A percentile compares a stretch with the other conserved stretches of the same genome.
phyloP scores from a whole-genome alignment of 2,888 invertebrate genomes.

The Calephelis perditalis region DNA sequence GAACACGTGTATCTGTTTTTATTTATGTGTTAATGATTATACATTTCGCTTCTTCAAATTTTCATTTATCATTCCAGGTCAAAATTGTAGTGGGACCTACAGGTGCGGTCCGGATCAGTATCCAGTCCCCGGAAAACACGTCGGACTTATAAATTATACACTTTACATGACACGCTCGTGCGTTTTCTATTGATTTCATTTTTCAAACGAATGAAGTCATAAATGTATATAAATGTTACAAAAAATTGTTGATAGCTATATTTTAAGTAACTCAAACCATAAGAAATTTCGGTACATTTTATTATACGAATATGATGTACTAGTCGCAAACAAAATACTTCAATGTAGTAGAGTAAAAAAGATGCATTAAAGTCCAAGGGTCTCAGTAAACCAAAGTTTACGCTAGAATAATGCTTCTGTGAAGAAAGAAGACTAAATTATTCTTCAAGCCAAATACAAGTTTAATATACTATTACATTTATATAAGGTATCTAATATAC shows the following conservation, averaged over 20 bases:
- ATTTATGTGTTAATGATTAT: too few species aligned
- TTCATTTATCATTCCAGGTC: conserved; percentile 43
- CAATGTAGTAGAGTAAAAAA: background rate
- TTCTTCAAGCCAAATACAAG: conserved; percentile 10
- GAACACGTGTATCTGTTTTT: too few species aligned
- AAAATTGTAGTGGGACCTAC: conserved; percentile 63
- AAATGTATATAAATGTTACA: conserved; percentile 11
- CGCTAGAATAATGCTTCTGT: conserved; percentile 5
- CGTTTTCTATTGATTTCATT: background rate
- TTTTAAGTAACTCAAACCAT: conserved; percentile 10
- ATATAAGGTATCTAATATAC: background rate
- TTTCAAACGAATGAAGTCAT: background rate
- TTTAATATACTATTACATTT: conserved; percentile 1
- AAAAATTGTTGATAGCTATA: conserved; percentile 8
- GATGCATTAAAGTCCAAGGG: background rate
- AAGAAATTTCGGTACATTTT: conserved; percentile 1
- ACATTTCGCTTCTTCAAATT: too few species aligned
- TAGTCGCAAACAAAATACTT: background rate
- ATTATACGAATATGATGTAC: background rate
- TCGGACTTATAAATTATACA: conserved; percentile 26
- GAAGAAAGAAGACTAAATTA: conserved; percentile 11
- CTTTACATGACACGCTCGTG: conserved; percentile 12
- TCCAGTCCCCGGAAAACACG: conserved; percentile 42
- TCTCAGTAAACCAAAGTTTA: conserved; percentile 6
- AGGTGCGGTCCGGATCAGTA: conserved; percentile 55